Conservation (phyloP, 2,797 vertebrate genomes). For the Podarcis lilfordi region DNA sequence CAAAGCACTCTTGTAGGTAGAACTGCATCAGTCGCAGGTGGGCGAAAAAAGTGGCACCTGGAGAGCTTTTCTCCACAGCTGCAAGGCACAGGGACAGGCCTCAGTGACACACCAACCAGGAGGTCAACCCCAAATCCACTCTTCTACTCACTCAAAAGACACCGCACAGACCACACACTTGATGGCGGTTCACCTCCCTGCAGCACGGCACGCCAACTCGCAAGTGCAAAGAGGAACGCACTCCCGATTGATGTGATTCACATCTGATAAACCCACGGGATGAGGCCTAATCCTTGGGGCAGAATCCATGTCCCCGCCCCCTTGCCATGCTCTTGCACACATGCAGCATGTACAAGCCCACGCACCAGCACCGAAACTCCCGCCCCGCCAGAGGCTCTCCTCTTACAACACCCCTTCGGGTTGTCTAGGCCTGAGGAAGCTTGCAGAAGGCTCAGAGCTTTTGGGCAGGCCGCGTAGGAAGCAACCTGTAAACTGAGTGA, state of each 20-base stretch:
- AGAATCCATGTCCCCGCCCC: neutral
- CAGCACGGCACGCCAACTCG: neutral
- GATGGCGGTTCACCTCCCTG: neutral
- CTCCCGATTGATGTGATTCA: neutral
- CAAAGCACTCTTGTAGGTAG: neutral
- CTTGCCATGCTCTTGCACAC: neutral
- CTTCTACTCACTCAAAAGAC: neutral
- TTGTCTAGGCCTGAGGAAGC: neutral
- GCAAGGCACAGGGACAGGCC: neutral
- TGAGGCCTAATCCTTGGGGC: neutral
- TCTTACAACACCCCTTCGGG: neutral
- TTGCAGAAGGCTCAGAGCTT: neutral
- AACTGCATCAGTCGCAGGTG: neutral
- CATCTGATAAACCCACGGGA: conserved; percentile 1
- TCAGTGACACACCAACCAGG: neutral
- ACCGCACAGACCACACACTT: neutral
- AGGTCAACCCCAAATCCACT: neutral
- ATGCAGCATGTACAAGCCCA: neutral
- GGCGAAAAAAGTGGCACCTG: neutral
- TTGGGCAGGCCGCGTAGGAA: neutral
- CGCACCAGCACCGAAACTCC: conserved; percentile 14
- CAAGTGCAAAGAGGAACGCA: neutral
- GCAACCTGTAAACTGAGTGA: neutral
- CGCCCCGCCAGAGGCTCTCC: conserved; percentile 5
- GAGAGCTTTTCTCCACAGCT: neutral